Conservation (phyloP, 2,888 invertebrate species). For the Zaprionus obscuricornis region DNA sequence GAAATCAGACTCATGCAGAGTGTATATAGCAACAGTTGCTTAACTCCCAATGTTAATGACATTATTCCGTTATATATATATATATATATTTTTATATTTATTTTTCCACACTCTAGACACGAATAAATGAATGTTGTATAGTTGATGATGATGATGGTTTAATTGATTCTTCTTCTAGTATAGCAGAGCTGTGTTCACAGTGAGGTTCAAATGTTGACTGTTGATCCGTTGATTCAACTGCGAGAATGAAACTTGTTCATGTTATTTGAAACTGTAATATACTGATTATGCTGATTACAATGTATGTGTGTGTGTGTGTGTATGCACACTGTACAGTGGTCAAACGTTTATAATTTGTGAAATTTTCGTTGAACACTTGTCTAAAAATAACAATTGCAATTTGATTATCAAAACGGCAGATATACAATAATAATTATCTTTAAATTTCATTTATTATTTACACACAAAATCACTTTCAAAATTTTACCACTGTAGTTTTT, state of each 20-base stretch:
- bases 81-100: not conserved
- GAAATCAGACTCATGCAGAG: constrained; percentile 35
- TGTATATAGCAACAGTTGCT: constrained; percentile 28
- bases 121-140: constrained; percentile 1
- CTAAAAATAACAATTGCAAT: too few species aligned
- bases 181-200: constrained; percentile 31
- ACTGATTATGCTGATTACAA: constrained; percentile 28
- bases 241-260: constrained; percentile 62
- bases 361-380: too few species aligned
- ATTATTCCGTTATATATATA: constrained; percentile 23
- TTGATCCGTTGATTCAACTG: constrained; percentile 36
- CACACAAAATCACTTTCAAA: too few species aligned
- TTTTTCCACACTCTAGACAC: too few species aligned
- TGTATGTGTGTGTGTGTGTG: not conserved
- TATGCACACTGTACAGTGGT: too few species aligned
- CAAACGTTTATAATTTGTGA: too few species aligned
- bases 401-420: too few species aligned
- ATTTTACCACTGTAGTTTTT: too few species aligned
- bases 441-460: too few species aligned
- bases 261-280: constrained; percentile 29
- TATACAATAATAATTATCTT: too few species aligned
- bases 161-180: too few species aligned
- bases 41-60: constrained; percentile 6
- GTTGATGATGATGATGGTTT: too few species aligned
- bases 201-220: constrained; percentile 63